A percentile compares a stretch with the other conserved stretches of the same genome.
These are phyloP conservation scores for Potamarius usumacintae DNA, from an alignment of 2,113 vertebrate genomes.

Conservation along the genomic window DNA sequence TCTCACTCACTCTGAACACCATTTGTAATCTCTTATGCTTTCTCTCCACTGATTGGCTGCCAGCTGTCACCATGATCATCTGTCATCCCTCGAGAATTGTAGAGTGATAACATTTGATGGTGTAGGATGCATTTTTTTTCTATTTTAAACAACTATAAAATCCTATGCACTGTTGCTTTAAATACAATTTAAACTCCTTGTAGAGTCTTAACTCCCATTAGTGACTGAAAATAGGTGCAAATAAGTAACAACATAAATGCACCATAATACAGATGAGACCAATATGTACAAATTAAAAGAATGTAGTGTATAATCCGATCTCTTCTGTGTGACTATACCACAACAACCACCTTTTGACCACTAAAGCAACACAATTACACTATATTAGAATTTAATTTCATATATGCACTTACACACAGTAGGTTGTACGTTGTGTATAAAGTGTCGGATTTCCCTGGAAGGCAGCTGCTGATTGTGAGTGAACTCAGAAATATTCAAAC, in stretches of 20 bases:
- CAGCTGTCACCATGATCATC: neutral
- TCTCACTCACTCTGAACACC: neutral
- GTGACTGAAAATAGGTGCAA: conserved; percentile 17
- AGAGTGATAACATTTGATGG: neutral
- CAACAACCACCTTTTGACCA: neutral
- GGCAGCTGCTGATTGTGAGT: neutral
- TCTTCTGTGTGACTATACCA: neutral
- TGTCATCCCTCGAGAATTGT: neutral
- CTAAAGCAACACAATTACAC: neutral
- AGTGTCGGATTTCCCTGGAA: neutral
- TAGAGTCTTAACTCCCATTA: conserved; percentile 13
- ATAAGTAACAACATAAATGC: conserved; percentile 18
- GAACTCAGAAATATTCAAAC: neutral
- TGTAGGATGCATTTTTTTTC: neutral
- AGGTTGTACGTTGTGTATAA: neutral
- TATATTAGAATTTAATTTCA: neutral
- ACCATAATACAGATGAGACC: conserved; percentile 15
- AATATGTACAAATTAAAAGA: conserved; percentile 36
- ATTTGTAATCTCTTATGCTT: neutral
- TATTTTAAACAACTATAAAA: neutral
- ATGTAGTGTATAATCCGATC: conserved; percentile 29
- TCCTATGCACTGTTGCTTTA: neutral
- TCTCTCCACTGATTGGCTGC: neutral
- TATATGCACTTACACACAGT: neutral
- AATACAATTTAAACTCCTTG: neutral